Evolutionary conservation across 2,888 invertebrate genomes (phyloP), one percentile per base, ranked within the genome.

Genomic region (Dryobota labecula): DNA sequence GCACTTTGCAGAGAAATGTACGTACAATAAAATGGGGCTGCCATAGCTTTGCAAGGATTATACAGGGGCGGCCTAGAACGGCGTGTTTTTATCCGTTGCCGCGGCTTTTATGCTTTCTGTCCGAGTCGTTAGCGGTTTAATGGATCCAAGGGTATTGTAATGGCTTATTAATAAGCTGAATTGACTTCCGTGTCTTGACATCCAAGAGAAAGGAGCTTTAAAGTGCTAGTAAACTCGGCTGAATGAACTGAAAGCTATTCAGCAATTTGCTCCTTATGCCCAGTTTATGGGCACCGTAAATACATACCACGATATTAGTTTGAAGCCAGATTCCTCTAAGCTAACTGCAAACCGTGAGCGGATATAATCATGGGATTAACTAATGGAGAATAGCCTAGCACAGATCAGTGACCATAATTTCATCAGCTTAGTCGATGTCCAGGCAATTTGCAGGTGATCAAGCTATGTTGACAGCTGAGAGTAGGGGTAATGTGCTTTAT

Each of bases 1-100:
- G 88, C 89, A 92, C 91, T 93, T 91, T 90, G 88, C 90, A 87
- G 86, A 86, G 86, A 89, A 92, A 90, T 90, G 90, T 90, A 91
- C 90, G 90, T 90, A 91, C 90, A 89, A 90, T 90, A 91, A 90
- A 91, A 88, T 89, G 86, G 83, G 72, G 78, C 77, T 70, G 68
- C 85, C 78, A 74, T 76, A 86, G 88, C 87, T 90, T 88, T 89
- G 86, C 86, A 73, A 78, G 88, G 90, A 90, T 91, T 91, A 91
- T 84, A 83, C 64, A 72, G 76, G 65, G 53, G 64, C 70, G 76
- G 83, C 80, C 81, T 83, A 82, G 74, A 61, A 62, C 70, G 67
- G 70, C 65, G 70, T 82, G 78, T 80, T 85, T 86, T 80, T 84
- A 86, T 76, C 85, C 77, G 64, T 60, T 56, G 62, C 47, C 60